These are phyloP conservation scores for Callithrix jacchus DNA, from an alignment of 2,113 vertebrate species.

Conservation along the genomic window DNA sequence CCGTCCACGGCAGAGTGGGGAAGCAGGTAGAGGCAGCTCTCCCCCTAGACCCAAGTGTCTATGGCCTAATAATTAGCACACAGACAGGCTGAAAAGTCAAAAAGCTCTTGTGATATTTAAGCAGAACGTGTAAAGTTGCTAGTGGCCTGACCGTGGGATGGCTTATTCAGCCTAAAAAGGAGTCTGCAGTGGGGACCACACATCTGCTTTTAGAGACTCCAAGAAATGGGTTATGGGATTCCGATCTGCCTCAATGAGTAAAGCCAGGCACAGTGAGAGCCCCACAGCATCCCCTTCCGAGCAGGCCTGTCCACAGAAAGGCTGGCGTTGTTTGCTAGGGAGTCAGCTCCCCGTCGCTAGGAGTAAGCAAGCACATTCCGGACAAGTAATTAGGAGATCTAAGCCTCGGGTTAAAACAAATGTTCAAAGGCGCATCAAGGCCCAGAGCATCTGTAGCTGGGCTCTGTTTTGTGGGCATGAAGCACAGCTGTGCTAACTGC, in stretches of 20 bases:
- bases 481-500: not conserved
- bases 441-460: not conserved
- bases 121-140: fast-evolving
- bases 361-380: not conserved
- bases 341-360: not conserved
- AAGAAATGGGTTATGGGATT: not conserved
- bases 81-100: not conserved
- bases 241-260: not conserved
- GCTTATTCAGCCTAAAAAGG: not conserved
- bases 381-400: not conserved
- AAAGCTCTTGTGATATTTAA: not conserved
- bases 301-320: not conserved
- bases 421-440: not conserved
- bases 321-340: fast-evolving
- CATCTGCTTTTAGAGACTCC: not conserved
- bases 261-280: fast-evolving
- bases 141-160: not conserved
- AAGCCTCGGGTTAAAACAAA: not conserved
- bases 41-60: too few species aligned
- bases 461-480: not conserved
- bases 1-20: fast-evolving
- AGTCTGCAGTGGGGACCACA: not conserved
- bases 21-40: not conserved
- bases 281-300: not conserved
- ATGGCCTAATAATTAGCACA: not conserved